phyloP scores from a whole-genome alignment of 2,888 invertebrate species.

The Phasia obesa region DNA sequence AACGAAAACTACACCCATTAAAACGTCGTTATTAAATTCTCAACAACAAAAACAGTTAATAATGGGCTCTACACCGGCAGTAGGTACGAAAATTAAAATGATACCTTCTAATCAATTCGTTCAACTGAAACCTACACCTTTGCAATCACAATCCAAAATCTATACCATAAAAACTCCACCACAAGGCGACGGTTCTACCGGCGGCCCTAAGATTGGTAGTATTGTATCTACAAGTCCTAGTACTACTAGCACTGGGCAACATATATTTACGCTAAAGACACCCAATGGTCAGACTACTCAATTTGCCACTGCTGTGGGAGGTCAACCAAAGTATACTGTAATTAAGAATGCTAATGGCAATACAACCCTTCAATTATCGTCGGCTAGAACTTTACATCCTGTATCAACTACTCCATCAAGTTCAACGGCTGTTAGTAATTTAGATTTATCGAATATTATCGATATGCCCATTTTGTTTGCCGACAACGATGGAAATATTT shows the following conservation, averaged over 20 bases:
- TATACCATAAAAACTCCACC: conserved; percentile 79
- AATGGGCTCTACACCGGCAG: conserved; percentile 67
- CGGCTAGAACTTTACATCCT: conserved; percentile 55
- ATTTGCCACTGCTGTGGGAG: conserved; percentile 75
- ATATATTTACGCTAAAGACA: conserved; percentile 80
- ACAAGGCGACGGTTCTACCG: conserved; percentile 37
- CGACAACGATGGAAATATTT: conserved; percentile 83
- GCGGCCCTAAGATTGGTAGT: conserved; percentile 75
- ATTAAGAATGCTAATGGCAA: conserved; percentile 77
- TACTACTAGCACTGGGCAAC: conserved; percentile 73
- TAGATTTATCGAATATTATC: conserved; percentile 85
- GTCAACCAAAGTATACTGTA: conserved; percentile 80
- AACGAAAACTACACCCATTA: conserved; percentile 72
- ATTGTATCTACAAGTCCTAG: conserved; percentile 77
- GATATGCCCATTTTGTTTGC: conserved; percentile 87
- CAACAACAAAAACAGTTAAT: conserved; percentile 69
- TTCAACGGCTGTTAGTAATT: conserved; percentile 70
- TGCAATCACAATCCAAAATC: conserved; percentile 79
- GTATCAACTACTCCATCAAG: conserved; percentile 46
- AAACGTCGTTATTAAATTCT: conserved; percentile 68
- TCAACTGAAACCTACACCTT: conserved; percentile 78
- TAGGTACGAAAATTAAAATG: conserved; percentile 81
- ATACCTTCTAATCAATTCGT: conserved; percentile 81
- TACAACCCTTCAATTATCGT: conserved; percentile 76
- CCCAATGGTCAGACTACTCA: conserved; percentile 77